A percentile compares a stretch with the other conserved stretches of the same genome.
Conservation (phyloP, 2,113 vertebrate genomes). For the Corydoras maculifer region DNA sequence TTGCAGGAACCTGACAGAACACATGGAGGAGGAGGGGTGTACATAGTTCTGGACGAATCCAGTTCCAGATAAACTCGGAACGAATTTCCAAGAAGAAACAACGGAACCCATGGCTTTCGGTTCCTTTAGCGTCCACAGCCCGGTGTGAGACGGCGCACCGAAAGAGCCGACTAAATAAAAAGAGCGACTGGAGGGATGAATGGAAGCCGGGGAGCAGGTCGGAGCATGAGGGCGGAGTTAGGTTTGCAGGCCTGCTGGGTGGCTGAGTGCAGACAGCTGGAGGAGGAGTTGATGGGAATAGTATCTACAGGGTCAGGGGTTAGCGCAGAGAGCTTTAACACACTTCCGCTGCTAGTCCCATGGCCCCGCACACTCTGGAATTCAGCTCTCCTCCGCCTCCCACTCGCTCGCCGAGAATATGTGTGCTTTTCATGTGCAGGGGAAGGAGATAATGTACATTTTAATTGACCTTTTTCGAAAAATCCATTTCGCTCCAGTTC, state of each 20-base stretch:
- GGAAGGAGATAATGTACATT: not conserved
- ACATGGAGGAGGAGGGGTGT: not conserved
- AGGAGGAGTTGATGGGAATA: constrained; percentile 63
- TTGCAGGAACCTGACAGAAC: constrained; percentile 6
- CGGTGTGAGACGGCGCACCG: not conserved
- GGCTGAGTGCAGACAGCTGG: constrained; percentile 47
- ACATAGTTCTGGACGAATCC: not conserved
- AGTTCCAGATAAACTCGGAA: too few species aligned
- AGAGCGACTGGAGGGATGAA: constrained; percentile 21
- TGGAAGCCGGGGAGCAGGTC: constrained; percentile 23
- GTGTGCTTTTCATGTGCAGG: constrained; percentile 15
- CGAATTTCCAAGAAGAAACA: too few species aligned
- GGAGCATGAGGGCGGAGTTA: constrained; percentile 33
- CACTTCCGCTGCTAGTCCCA: constrained; percentile 64
- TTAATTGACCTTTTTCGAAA: not conserved
- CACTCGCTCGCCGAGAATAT: constrained; percentile 22
- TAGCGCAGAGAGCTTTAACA: constrained; percentile 60
- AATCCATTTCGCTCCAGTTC: not conserved
- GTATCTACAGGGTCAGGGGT: constrained; percentile 60
- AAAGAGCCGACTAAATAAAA: constrained; percentile 16
- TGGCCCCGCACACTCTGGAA: constrained; percentile 56
- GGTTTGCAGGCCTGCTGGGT: constrained; percentile 37
- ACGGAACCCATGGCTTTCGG: too few species aligned
- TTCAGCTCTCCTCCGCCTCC: constrained; percentile 43
- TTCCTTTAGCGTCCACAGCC: too few species aligned